phyloP scores from a whole-genome alignment of 2,888 invertebrate species.

The Diogma glabrata region DNA sequence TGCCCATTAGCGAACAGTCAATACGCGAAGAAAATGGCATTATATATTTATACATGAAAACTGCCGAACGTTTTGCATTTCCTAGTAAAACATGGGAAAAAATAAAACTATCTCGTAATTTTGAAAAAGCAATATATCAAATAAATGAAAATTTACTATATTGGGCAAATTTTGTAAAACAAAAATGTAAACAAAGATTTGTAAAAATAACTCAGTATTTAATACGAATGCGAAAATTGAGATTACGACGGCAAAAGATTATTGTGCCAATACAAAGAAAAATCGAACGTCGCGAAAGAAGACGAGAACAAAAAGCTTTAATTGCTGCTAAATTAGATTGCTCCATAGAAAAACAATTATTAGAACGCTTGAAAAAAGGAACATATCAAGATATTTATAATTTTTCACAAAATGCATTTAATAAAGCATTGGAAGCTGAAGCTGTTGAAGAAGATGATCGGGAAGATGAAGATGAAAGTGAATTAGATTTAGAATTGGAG shows the following conservation, averaged over 20 bases:
- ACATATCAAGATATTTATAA: conserved; percentile 98
- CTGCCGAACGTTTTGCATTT: conserved; percentile 79
- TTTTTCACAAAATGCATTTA: conserved; percentile 91
- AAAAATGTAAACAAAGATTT: conserved; percentile 96
- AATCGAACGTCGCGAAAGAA: conserved; percentile 82
- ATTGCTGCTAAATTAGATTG: conserved; percentile 93
- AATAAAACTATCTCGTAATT: conserved; percentile 85
- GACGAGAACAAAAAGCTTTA: conserved; percentile 93
- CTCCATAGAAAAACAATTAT: conserved; percentile 89
- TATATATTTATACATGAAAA: conserved; percentile 82
- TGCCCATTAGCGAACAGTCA: conserved; percentile 98
- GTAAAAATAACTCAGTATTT: conserved; percentile 95
- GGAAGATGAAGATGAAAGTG: no score
- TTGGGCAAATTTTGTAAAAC: conserved; percentile 87
- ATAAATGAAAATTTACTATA: conserved; percentile 92
- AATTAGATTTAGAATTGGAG: conserved; percentile 45
- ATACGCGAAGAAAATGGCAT: conserved; percentile 97
- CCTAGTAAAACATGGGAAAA: conserved; percentile 93
- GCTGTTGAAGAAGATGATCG: conserved; percentile 62
- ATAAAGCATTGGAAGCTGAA: conserved; percentile 80
- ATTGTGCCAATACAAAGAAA: conserved; percentile 88
- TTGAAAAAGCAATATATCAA: conserved; percentile 91
- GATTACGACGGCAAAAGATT: conserved; percentile 80
- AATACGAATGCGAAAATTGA: conserved; percentile 89
- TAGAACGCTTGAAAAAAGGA: conserved; percentile 86